Percentiles rank a stretch among this genome's conserved stretches.
phyloP scores from a whole-genome alignment of 1,140 invertebrate species.

The Zaprionus taronus region DNA sequence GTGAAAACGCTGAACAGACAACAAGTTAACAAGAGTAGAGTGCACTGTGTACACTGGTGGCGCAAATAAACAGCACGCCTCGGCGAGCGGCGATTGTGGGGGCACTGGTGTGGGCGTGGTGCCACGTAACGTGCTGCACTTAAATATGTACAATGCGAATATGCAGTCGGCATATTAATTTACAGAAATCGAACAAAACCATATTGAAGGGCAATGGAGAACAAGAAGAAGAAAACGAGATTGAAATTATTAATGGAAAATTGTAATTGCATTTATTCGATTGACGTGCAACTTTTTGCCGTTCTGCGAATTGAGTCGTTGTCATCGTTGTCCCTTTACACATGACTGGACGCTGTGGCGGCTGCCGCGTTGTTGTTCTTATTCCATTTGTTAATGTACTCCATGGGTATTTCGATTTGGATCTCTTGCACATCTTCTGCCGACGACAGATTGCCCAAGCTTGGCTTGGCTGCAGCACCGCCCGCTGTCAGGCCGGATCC shows the following conservation, averaged over 20 bases:
- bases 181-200: constrained; percentile 37
- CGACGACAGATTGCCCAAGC: constrained; percentile 36
- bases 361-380: constrained; percentile 78
- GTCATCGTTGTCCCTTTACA: constrained; percentile 45
- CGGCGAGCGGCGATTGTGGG: not conserved
- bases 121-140: constrained; percentile 33
- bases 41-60: constrained; percentile 28
- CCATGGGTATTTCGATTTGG: constrained; percentile 82
- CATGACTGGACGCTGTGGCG: constrained; percentile 69
- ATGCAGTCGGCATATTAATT: constrained; percentile 59
- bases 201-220: not conserved
- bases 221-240: not conserved
- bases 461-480: constrained; percentile 22
- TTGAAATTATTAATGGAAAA: constrained; percentile 60
- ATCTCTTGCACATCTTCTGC: constrained; percentile 77
- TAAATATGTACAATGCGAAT: constrained; percentile 44
- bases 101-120: not conserved
- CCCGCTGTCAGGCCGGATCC: constrained; percentile 11
- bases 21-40: constrained; percentile 21
- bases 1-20: constrained; percentile 33
- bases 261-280: constrained; percentile 77
- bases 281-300: constrained; percentile 45
- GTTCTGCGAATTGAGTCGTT: constrained; percentile 18
- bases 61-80: constrained; percentile 22
- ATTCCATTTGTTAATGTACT: constrained; percentile 83